Conservation (phyloP, 2,888 invertebrate species). For the Penaeus monodon region DNA sequence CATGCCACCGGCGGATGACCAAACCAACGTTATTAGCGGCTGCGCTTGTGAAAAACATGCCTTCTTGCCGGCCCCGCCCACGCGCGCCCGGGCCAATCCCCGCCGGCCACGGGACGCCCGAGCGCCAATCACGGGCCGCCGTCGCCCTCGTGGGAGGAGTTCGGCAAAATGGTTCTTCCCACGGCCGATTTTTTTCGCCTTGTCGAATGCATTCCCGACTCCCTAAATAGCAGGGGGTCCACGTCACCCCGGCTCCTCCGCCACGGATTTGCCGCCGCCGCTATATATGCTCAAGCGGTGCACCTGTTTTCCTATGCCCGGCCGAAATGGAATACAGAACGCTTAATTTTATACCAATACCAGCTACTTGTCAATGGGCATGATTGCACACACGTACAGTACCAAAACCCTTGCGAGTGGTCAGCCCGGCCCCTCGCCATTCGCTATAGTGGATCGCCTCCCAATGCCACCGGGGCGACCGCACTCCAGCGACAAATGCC, state of each 20-base stretch:
- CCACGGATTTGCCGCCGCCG: constrained; percentile 12
- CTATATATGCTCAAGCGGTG: neutral
- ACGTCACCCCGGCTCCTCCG: constrained; percentile 40
- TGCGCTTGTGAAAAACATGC: constrained; percentile 50
- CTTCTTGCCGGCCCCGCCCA: constrained; percentile 43
- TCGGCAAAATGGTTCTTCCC: constrained; percentile 32
- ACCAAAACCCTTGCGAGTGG: no score
- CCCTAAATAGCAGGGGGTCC: constrained; percentile 45
- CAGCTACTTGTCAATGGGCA: no score
- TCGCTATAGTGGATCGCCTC: no score
- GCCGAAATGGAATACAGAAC: no score
- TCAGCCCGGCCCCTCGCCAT: no score
- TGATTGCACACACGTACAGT: no score
- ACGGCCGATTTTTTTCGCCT: constrained; percentile 35
- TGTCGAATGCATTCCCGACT: constrained; percentile 44
- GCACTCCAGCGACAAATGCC: no score
- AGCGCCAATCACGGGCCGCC: constrained; percentile 33
- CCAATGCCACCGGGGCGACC: no score
- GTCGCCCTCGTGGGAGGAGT: constrained; percentile 39
- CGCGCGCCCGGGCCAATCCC: constrained; percentile 15
- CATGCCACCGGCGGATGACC: constrained; percentile 29
- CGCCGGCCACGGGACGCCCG: constrained; percentile 13
- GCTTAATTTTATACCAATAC: no score
- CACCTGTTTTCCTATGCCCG: no score
- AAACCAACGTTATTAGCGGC: constrained; percentile 38